Percentiles rank a stretch among this genome's conserved stretches.
Conservation (phyloP, 2,113 vertebrate genomes). For the Nanorana parkeri region DNA sequence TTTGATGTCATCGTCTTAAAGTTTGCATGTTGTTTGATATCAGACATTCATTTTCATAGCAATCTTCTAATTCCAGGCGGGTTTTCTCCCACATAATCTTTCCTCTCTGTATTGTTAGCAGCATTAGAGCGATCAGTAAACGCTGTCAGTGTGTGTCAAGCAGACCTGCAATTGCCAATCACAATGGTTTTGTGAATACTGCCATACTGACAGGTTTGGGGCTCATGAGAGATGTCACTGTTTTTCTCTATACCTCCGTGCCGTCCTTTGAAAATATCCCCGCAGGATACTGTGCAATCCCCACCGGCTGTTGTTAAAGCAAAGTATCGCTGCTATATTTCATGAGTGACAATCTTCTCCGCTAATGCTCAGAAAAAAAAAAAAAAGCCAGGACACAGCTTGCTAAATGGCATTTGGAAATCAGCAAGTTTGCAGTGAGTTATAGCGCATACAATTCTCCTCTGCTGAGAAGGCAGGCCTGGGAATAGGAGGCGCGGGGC, state of each 20-base stretch:
- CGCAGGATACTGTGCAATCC: constrained; percentile 35
- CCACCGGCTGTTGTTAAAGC: constrained; percentile 50
- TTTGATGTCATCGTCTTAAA: too few species aligned
- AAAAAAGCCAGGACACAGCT: constrained; percentile 24
- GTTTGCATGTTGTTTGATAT: too few species aligned
- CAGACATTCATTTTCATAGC: too few species aligned
- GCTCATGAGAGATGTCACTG: constrained; percentile 41
- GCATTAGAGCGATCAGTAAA: constrained; percentile 9
- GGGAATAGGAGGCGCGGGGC: constrained; percentile 27
- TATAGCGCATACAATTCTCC: constrained; percentile 33
- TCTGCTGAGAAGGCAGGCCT: constrained; percentile 52
- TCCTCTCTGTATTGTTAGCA: constrained; percentile 25
- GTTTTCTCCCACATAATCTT: neutral
- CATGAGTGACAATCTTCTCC: constrained; percentile 48
- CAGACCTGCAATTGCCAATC: constrained; percentile 14
- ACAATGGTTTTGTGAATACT: constrained; percentile 34
- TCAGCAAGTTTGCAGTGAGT: constrained; percentile 54
- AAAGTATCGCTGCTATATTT: constrained; percentile 32
- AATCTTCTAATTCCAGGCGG: too few species aligned
- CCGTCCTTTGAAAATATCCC: constrained; percentile 31
- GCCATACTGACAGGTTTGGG: constrained; percentile 30
- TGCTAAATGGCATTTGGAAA: constrained; percentile 53
- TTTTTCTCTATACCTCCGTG: constrained; percentile 1
- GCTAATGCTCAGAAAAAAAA: constrained; percentile 16
- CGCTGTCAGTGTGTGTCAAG: constrained; percentile 47